These are phyloP conservation scores for Adelognathus sp. DNA, from an alignment of 2,888 invertebrate species.

Conservation along the genomic window DNA sequence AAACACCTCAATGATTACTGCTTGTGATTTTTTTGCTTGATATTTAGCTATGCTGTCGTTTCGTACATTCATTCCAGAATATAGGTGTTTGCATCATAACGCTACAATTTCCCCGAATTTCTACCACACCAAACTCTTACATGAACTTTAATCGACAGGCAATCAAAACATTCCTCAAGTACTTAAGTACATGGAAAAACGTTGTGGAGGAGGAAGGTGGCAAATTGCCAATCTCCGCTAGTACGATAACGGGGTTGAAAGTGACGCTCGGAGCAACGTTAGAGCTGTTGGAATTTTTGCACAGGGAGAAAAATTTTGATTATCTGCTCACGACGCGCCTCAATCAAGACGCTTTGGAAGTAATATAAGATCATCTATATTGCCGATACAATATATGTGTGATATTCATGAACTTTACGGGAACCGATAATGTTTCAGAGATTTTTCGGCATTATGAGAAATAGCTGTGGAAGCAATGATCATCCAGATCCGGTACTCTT, in stretches of 20 bases:
- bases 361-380: conserved; percentile 12
- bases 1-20: neutral
- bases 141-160: neutral
- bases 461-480: conserved; percentile 59
- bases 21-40: neutral
- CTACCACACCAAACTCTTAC: neutral
- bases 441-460: conserved; percentile 59
- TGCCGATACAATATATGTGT: neutral
- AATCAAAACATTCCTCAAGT: neutral
- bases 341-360: conserved; percentile 52
- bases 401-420: neutral
- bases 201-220: neutral
- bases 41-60: neutral
- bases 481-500: conserved; percentile 58
- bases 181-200: neutral
- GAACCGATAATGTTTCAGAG: conserved; percentile 45
- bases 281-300: conserved; percentile 41
- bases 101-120: neutral
- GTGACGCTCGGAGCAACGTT: conserved; percentile 50
- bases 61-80: neutral
- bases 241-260: conserved; percentile 48
- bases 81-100: neutral
- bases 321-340: conserved; percentile 51
- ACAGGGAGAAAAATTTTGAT: conserved; percentile 16
- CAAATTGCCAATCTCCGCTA: conserved; percentile 33